Conservation (phyloP, 2,113 vertebrate species). For the Aspidoscelis tigris region DNA sequence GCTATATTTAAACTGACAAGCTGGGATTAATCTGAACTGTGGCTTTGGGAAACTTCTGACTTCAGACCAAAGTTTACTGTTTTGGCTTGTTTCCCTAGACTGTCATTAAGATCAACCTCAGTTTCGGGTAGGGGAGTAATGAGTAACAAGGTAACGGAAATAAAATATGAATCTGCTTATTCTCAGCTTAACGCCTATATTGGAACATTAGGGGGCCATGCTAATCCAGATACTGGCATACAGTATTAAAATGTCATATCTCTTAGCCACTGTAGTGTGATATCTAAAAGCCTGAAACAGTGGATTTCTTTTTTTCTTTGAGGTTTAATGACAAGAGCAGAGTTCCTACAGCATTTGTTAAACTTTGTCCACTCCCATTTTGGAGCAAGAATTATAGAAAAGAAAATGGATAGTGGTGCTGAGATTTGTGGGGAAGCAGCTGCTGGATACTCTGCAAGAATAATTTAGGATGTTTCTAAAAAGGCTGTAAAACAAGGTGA, state of each 20-base stretch:
- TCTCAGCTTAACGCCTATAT: background rate
- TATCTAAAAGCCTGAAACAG: background rate
- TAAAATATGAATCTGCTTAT: background rate
- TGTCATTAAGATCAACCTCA: background rate
- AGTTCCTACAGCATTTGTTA: background rate
- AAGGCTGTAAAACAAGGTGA: too few relatives aligned
- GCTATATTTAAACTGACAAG: background rate
- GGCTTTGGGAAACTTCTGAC: background rate
- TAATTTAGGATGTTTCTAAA: too few relatives aligned
- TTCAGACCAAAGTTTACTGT: background rate
- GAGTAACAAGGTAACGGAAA: background rate
- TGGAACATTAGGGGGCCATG: background rate
- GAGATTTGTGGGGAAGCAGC: background rate
- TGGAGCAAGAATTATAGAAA: background rate
- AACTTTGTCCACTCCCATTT: background rate
- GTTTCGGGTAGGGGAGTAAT: background rate
- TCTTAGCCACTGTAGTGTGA: background rate
- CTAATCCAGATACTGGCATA: background rate
- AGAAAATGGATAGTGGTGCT: background rate
- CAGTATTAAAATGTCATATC: background rate
- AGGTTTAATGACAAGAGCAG: background rate
- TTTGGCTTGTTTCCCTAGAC: background rate
- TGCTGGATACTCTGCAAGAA: background rate
- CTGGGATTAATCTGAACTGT: background rate
- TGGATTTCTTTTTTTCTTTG: background rate